These are phyloP conservation scores for Minunthozetes semirufus DNA, from an alignment of 2,888 invertebrate genomes.

Conservation along the genomic window DNA sequence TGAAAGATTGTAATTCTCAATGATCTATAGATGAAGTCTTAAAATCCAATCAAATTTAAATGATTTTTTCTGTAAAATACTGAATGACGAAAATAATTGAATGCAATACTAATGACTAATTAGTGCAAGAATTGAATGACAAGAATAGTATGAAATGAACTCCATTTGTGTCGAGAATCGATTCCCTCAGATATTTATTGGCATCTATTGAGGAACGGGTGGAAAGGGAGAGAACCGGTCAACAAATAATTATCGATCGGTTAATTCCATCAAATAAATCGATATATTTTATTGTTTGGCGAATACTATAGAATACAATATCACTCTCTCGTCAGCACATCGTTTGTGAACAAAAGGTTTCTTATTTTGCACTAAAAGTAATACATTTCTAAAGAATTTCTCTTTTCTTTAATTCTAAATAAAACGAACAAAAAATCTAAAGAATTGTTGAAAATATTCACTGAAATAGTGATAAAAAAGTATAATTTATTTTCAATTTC, in stretches of 20 bases:
- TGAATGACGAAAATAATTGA: no score
- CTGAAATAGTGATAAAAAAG: no score
- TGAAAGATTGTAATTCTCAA: no score
- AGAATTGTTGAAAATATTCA: no score
- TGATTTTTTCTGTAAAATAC: no score
- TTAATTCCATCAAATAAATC: conserved; percentile 6
- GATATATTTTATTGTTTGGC: conserved; percentile 3
- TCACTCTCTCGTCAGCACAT: neutral
- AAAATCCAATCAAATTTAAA: no score
- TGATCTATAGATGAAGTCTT: no score
- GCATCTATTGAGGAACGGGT: neutral
- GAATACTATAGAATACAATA: neutral
- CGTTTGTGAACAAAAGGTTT: neutral
- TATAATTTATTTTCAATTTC: no score
- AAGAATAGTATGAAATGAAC: neutral
- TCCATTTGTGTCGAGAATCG: neutral
- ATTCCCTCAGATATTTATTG: neutral
- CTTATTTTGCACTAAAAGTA: neutral
- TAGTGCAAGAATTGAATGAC: no score
- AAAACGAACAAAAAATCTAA: neutral
- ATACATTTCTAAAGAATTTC: no score
- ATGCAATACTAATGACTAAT: no score
- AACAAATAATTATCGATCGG: conserved; percentile 14
- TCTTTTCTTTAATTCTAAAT: neutral
- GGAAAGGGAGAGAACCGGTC: neutral